Conservation (phyloP, 1,140 invertebrate genomes). For the Scylla paramamosain region DNA sequence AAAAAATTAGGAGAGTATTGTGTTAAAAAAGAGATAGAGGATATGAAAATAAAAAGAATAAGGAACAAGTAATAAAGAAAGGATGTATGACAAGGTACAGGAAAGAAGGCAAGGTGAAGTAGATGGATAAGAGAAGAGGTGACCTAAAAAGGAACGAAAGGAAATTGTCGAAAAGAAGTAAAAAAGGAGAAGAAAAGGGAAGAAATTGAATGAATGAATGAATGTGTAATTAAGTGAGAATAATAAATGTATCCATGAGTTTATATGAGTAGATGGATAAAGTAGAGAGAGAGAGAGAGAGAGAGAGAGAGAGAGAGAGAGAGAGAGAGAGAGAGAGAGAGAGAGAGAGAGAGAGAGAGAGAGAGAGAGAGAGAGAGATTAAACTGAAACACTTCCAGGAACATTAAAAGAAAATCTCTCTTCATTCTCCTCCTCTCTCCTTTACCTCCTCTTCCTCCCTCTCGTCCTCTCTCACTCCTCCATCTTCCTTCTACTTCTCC, state of each 20-base stretch:
- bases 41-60: neutral
- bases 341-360: neutral
- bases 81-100: neutral
- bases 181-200: neutral
- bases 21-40: no score
- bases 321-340: neutral
- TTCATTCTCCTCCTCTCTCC: neutral
- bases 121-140: neutral
- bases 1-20: neutral
- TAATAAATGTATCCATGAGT: neutral
- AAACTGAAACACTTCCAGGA: neutral
- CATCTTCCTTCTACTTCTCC: neutral
- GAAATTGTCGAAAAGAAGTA: neutral
- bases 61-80: neutral
- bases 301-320: neutral
- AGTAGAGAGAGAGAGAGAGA: neutral
- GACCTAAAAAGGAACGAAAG: neutral
- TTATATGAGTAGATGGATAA: neutral
- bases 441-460: neutral
- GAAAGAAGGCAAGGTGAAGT: neutral
- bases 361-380: slow-evolving; percentile 1
- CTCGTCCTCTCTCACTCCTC: neutral
- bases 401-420: slow-evolving; percentile 1
- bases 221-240: neutral
- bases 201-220: neutral